Evolutionary conservation across 2,888 invertebrate species (phyloP), one percentile per base, ranked within the genome.

Genomic region (Archips crataeganus): DNA sequence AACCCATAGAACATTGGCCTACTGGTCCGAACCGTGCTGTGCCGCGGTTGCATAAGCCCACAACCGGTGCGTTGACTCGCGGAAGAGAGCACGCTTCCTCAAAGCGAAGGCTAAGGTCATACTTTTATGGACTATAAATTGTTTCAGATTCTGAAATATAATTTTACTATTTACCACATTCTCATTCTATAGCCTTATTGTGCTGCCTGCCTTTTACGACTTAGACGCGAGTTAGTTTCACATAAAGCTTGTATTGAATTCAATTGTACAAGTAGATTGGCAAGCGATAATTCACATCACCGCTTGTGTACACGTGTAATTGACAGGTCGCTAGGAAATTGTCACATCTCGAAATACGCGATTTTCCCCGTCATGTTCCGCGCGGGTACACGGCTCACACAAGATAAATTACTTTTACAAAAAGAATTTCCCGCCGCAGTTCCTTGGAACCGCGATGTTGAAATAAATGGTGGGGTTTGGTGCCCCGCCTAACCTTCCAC

Each of bases 341-440:
- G 65, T 65, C 69, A 45, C 74, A 70, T 34, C 42, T 49, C 60
- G 64, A 74, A 45, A 74, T 36, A 15, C 63, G 51, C 64, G 65
- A 42, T 69, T 59, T 69, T 45, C 60, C 62, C 39, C 49, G 32
- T 59, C 73, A 51, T 64, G 57, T 69, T 67, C 49, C 42, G 49
- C 68, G 39, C 71, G 51, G 65, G 23, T 23, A 67, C 66, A 68
- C n/a, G 69, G 73, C 68, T 69, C 68, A 45, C 64, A 49, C 57
- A 69, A 73, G 73, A 69, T 69, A 69, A 69, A 73, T 73, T 69
- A 59, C 69, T 73, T 72, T 67, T 73, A 63, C 51, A 73, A 73
- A 69, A 73, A 73, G 59, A 73, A 68, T 68, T 66, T 72, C 47
- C 54, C 54, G 51, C 45, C 67, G 63, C 57, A 45, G 67, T 49